These are phyloP conservation scores for Semaprochilodus insignis DNA, from an alignment of 2,797 vertebrate genomes.

Conservation along the genomic window DNA sequence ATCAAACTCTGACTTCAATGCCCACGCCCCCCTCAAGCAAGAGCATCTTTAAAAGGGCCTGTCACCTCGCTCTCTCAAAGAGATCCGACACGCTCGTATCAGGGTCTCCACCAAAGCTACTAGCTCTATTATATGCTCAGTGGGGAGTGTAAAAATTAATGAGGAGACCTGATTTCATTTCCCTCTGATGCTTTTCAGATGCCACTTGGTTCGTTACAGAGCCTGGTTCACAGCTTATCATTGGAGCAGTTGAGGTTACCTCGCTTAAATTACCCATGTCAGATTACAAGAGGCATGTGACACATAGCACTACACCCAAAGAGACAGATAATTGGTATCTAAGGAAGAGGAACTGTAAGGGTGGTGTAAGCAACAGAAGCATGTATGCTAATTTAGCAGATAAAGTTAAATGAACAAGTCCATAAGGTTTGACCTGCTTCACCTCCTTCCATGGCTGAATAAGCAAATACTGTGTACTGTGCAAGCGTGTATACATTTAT, in stretches of 20 bases:
- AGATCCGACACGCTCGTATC: slow-evolving; percentile 21
- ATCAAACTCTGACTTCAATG: slow-evolving; percentile 36
- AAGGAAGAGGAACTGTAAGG: background rate
- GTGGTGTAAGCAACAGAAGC: background rate
- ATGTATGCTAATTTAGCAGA: slow-evolving; percentile 28
- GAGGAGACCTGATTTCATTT: slow-evolving; percentile 33
- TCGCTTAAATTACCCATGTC: slow-evolving; percentile 29
- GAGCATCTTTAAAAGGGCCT: slow-evolving; percentile 28
- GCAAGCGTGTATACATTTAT: background rate
- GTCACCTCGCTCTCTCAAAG: slow-evolving; percentile 8
- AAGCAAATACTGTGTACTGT: background rate
- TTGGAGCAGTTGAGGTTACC: background rate
- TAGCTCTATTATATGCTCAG: slow-evolving; percentile 16
- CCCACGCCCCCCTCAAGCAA: slow-evolving; percentile 22
- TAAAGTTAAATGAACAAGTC: slow-evolving; percentile 18
- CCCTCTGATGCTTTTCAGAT: slow-evolving; percentile 29
- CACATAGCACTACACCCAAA: background rate
- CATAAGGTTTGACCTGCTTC: slow-evolving; percentile 17
- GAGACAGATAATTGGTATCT: slow-evolving; percentile 33
- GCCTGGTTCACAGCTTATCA: background rate
- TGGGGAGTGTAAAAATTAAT: slow-evolving; percentile 34
- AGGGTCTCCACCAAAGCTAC: slow-evolving; percentile 9
- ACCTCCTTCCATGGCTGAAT: background rate
- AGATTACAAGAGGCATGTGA: slow-evolving; percentile 19
- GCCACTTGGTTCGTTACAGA: background rate